A percentile compares a stretch with the other conserved stretches of the same genome.
These are phyloP conservation scores for Hofmannophila pseudospretella DNA, from an alignment of 2,888 invertebrate species.

Conservation along the genomic window DNA sequence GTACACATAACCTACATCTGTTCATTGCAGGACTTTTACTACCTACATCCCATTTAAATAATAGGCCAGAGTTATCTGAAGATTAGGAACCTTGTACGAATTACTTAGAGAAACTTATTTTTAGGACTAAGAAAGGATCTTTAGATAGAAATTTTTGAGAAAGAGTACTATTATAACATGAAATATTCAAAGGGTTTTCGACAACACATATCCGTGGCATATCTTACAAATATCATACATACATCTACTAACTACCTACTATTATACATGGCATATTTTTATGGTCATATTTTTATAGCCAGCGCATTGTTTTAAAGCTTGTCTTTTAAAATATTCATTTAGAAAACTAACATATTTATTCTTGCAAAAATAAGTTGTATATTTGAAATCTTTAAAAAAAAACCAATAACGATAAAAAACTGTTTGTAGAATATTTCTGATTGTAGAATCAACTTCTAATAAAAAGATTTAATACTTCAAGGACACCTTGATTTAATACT, in stretches of 20 bases:
- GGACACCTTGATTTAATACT: no score
- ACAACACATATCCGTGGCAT: constrained; percentile 9
- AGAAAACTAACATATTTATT: neutral
- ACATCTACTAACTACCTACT: constrained; percentile 7
- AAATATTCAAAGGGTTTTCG: constrained; percentile 4
- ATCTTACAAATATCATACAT: constrained; percentile 3
- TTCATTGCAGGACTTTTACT: no score
- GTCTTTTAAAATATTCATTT: neutral
- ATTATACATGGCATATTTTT: constrained; percentile 9
- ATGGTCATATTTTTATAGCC: constrained; percentile 6
- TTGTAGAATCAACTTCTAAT: no score
- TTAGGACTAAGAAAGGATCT: neutral
- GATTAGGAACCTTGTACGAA: neutral
- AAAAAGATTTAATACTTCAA: no score
- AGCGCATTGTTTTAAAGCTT: constrained; percentile 11
- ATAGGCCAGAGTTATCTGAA: neutral
- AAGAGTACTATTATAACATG: constrained; percentile 2
- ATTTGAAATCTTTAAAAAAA: neutral
- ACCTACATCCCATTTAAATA: no score
- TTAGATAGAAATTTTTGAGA: constrained; percentile 4
- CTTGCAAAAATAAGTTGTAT: neutral
- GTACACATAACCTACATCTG: no score
- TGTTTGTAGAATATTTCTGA: no score
- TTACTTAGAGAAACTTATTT: constrained; percentile 1
- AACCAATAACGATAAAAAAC: no score